A percentile compares a stretch with the other conserved stretches of the same genome.
These are phyloP conservation scores for Sinocyclocheilus anshuiensis DNA, from an alignment of 2,113 vertebrate species.

Conservation along the genomic window DNA sequence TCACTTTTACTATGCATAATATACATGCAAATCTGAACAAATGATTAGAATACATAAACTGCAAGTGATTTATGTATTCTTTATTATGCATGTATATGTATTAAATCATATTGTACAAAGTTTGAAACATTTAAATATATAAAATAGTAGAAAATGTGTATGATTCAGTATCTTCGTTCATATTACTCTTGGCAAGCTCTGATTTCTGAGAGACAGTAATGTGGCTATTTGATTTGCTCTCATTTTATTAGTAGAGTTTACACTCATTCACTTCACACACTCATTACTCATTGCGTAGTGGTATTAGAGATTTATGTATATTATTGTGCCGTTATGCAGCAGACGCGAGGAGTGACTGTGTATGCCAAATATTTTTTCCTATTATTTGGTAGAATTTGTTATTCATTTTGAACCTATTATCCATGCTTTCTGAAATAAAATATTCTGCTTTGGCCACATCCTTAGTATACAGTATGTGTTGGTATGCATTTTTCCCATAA, in stretches of 20 bases:
- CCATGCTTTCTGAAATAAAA: neutral
- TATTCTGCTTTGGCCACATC: too few species aligned
- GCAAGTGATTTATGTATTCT: too few species aligned
- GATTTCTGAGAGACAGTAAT: neutral
- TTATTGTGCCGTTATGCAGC: neutral
- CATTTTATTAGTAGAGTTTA: neutral
- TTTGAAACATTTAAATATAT: too few species aligned
- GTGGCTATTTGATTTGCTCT: neutral
- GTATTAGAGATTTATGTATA: neutral
- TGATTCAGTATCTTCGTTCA: too few species aligned
- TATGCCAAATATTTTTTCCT: neutral
- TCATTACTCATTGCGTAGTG: neutral
- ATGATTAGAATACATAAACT: too few species aligned
- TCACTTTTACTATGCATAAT: too few species aligned
- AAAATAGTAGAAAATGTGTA: too few species aligned
- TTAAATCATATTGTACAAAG: too few species aligned
- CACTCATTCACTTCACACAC: neutral
- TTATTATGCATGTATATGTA: too few species aligned
- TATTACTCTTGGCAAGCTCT: neutral
- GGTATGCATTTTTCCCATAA: neutral
- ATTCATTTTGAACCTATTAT: neutral
- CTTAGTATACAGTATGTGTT: too few species aligned
- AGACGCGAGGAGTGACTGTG: neutral
- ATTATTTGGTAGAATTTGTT: neutral
- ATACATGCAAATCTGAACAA: too few species aligned